Evolutionary conservation across 2,888 invertebrate species (phyloP).

Genomic region (Melanophora roralis): DNA sequence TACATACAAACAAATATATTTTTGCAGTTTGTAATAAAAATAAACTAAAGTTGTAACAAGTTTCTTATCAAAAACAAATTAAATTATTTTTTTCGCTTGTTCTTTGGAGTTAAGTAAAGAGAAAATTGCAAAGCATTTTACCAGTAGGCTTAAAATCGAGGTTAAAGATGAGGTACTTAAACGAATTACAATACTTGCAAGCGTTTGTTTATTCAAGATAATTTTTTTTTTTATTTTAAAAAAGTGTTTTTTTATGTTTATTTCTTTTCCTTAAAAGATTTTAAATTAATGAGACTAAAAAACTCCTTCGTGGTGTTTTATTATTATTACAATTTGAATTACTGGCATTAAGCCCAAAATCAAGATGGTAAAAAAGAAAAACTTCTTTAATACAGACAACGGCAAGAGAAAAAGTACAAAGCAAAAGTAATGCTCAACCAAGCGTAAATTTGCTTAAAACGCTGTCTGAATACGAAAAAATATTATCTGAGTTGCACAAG

Average conservation of each 20-base stretch:
- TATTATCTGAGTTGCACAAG: too few species aligned
- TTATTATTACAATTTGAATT: slow-evolving; percentile 29
- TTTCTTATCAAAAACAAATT: slow-evolving; percentile 12
- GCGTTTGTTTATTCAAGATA: background rate
- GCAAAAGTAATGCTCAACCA: slow-evolving; percentile 33
- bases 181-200: background rate
- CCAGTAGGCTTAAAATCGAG: background rate
- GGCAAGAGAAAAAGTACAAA: background rate
- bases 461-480: slow-evolving; percentile 47
- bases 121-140: background rate
- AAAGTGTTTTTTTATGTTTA: background rate
- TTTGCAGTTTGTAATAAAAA: background rate
- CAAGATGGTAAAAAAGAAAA: background rate
- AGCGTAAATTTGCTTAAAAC: slow-evolving; percentile 51
- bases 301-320: background rate
- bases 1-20: background rate
- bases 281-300: background rate
- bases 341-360: slow-evolving; percentile 36
- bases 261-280: slow-evolving; percentile 16
- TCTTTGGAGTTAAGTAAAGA: background rate
- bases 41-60: background rate
- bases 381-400: background rate
- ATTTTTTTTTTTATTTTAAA: background rate
- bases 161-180: slow-evolving; percentile 33
- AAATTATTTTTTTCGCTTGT: background rate